phyloP scores from a whole-genome alignment of 2,888 invertebrate genomes.

The Cyrtodaria siliqua region DNA sequence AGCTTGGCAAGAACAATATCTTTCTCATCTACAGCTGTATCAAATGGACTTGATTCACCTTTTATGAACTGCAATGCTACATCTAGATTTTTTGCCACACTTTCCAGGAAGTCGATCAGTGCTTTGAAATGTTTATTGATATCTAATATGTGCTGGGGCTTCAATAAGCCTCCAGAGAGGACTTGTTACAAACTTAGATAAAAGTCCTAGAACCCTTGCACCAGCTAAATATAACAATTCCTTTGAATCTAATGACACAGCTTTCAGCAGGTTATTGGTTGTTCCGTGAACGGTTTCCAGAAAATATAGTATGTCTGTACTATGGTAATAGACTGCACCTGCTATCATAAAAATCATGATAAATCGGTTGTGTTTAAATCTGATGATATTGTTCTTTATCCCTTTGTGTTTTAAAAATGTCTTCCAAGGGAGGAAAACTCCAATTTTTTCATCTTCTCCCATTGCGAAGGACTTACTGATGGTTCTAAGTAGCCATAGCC shows the following conservation, averaged over 20 bases:
- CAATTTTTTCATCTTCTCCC: constrained; percentile 45
- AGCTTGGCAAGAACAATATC: constrained; percentile 19
- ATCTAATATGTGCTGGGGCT: constrained; percentile 16
- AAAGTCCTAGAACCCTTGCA: not conserved
- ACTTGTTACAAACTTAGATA: constrained; percentile 10
- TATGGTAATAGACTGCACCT: too few relatives aligned
- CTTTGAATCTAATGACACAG: too few relatives aligned
- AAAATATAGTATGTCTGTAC: too few relatives aligned
- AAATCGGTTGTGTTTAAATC: constrained; percentile 27
- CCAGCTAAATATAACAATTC: too few relatives aligned
- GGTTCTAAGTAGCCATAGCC: constrained; percentile 40
- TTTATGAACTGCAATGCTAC: not conserved
- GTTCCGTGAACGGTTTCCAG: too few relatives aligned
- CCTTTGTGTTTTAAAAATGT: constrained; percentile 21
- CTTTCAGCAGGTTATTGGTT: too few relatives aligned
- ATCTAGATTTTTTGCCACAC: not conserved
- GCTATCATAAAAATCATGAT: constrained; percentile 26
- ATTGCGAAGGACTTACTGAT: constrained; percentile 29
- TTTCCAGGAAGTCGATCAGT: constrained; percentile 5
- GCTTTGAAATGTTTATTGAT: constrained; percentile 16
- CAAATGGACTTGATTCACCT: constrained; percentile 13
- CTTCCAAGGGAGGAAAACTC: constrained; percentile 18
- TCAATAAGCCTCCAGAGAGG: constrained; percentile 22
- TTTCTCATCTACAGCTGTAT: constrained; percentile 2
- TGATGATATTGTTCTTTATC: not conserved